Evolutionary conservation across 2,797 vertebrate species (phyloP).

Genomic region (Aldrovandia affinis): DNA sequence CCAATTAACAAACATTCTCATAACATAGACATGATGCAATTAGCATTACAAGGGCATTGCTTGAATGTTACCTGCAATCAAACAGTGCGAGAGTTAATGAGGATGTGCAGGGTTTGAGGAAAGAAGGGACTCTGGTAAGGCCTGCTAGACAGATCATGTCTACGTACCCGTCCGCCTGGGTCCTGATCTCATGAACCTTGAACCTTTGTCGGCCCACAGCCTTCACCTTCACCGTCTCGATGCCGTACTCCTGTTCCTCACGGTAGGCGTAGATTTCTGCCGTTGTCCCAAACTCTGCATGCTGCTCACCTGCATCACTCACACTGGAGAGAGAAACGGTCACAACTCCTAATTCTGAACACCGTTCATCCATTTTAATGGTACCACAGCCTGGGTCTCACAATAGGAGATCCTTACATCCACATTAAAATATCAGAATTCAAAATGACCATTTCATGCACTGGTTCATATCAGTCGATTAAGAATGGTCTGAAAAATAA

Average conservation of each 20-base stretch:
- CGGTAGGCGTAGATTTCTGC: constrained; percentile 97
- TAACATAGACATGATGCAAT: too few relatives aligned
- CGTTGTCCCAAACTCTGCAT: constrained; percentile 90
- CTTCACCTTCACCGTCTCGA: constrained; percentile 97
- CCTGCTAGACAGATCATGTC: neutral
- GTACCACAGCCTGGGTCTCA: too few relatives aligned
- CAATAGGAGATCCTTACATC: too few relatives aligned
- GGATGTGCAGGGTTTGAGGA: neutral
- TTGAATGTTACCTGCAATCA: too few relatives aligned
- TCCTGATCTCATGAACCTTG: constrained; percentile 93
- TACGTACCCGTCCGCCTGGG: constrained; percentile 94
- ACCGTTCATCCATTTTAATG: too few relatives aligned
- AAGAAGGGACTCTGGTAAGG: neutral
- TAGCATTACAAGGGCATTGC: too few relatives aligned
- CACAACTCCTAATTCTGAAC: too few relatives aligned
- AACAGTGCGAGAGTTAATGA: neutral
- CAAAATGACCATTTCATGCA: too few relatives aligned
- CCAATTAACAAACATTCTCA: too few relatives aligned
- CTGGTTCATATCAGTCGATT: neutral
- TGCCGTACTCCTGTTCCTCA: constrained; percentile 94
- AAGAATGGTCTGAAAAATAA: neutral
- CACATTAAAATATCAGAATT: too few relatives aligned
- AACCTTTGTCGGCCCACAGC: constrained; percentile 95
- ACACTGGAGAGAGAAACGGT: neutral
- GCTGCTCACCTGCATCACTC: constrained; percentile 64